phyloP scores from a whole-genome alignment of 2,797 vertebrate genomes.

The Brachymystax lenok region DNA sequence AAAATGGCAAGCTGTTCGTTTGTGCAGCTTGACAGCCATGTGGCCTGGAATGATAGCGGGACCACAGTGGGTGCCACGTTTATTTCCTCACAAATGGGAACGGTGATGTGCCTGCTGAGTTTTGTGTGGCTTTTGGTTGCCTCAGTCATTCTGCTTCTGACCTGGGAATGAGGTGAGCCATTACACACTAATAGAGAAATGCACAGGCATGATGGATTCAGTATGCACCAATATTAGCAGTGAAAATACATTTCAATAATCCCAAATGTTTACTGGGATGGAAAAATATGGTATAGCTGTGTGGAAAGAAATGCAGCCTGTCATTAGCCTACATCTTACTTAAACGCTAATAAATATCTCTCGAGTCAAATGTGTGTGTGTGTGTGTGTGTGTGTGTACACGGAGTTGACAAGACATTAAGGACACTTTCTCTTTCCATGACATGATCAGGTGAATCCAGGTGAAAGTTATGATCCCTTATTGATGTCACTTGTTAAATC shows the following conservation, averaged over 20 bases:
- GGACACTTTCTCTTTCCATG: no score
- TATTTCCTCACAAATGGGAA: background rate
- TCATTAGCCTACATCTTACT: background rate
- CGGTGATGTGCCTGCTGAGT: background rate
- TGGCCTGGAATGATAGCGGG: background rate
- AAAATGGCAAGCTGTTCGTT: background rate
- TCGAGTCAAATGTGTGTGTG: background rate
- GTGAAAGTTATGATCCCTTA: no score
- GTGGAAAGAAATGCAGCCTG: background rate
- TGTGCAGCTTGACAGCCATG: background rate
- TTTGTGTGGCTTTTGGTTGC: background rate
- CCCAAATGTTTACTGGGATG: background rate
- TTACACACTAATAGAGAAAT: conserved; percentile 6
- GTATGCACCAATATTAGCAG: background rate
- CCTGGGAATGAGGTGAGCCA: background rate
- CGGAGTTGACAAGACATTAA: no score
- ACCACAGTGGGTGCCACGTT: background rate
- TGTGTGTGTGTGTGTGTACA: conserved; percentile 6
- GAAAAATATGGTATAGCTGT: background rate
- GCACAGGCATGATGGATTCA: background rate
- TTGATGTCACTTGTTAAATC: no score
- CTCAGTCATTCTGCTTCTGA: background rate
- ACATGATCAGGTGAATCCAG: no score
- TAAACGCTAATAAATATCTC: background rate
- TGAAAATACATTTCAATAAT: background rate